Evolutionary conservation across 1,140 invertebrate genomes (phyloP), one percentile per base, ranked within the genome.

Genomic region (Dicyema japonicum): DNA sequence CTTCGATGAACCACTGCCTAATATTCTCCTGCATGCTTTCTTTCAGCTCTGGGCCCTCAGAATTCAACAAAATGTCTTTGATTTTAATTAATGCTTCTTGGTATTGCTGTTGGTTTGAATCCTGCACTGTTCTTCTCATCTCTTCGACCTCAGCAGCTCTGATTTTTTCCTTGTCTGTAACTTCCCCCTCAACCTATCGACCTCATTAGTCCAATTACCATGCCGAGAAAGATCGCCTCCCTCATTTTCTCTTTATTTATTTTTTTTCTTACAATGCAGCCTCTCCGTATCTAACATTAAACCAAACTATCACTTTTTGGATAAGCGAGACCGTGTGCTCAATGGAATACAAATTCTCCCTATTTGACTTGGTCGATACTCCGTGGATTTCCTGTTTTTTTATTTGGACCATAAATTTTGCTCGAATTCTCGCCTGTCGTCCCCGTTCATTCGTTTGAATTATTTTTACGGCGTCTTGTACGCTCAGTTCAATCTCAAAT

Each of bases 331-430:
- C 49, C 24, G 48, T 44, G 5, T 44, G 36, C 32, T 46, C 41
- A 11, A 38, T 41, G 27, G 46, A 46, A 12, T 50, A 32, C 4
- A 43, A 46, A 22, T 44, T 42, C 11, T 41, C 38, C 7, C 42
- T 44, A 17, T 33, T 34, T 6, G 35, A 41, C n/a, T 39, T 38
- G 17, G 40, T 38, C 2, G 35, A 29, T 31, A 39, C 38, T 14
- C 47, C 45, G n/a, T 40, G 32, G 26, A 45, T 40, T 36, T 50
- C 47, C 27, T 55, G 48, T 18, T 40, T 34, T 9, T 64, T 52
- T 28, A 80, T 70, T 50, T 78, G 72, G 44, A 67, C 67, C 68
- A 80, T 76, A 36, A 78, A 74, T 40, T 75, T 67, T 6, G 70
- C 52, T 42, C 62, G 54, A 3, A 69, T 36, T 22, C 72, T 53